phyloP scores from a whole-genome alignment of 2,888 invertebrate species.

The Himalopsyche anomala region DNA sequence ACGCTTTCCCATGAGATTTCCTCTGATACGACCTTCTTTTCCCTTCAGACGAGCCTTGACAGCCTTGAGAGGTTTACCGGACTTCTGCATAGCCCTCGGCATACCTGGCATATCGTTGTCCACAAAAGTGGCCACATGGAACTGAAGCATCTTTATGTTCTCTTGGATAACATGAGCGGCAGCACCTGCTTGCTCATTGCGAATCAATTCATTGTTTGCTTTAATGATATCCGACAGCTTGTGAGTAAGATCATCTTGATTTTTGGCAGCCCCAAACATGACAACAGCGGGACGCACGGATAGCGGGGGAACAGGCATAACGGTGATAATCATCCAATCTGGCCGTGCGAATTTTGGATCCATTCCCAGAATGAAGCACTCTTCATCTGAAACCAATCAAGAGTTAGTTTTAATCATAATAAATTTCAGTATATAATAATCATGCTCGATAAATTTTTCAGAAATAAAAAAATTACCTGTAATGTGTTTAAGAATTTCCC shows the following conservation, averaged over 20 bases:
- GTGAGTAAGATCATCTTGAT: conserved; percentile 99
- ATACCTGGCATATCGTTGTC: conserved; percentile 99
- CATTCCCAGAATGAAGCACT: conserved; percentile 95
- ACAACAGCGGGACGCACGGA: conserved; percentile 98
- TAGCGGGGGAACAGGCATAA: conserved; percentile 97
- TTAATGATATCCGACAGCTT: conserved; percentile 99
- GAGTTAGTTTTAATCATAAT: not conserved
- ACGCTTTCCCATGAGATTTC: conserved; percentile 99
- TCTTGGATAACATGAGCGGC: conserved; percentile 98
- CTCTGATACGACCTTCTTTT: conserved; percentile 99
- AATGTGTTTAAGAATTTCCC: conserved; percentile 97
- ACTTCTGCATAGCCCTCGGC: conserved; percentile 99
- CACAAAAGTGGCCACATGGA: conserved; percentile 97
- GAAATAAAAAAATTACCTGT: conserved; percentile 74
- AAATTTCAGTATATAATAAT: not conserved
- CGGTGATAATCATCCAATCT: conserved; percentile 99
- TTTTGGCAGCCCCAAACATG: conserved; percentile 99
- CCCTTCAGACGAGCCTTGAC: conserved; percentile 97
- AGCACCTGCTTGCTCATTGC: conserved; percentile 97
- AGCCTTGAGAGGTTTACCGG: conserved; percentile 98
- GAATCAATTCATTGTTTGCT: conserved; percentile 95
- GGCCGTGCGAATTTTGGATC: conserved; percentile 98
- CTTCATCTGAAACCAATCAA: conserved; percentile 85
- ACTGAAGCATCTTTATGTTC: conserved; percentile 98
- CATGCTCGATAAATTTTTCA: no score